These are phyloP conservation scores for Hippoglossus stenolepis DNA, from an alignment of 2,113 vertebrate species.

Conservation along the genomic window DNA sequence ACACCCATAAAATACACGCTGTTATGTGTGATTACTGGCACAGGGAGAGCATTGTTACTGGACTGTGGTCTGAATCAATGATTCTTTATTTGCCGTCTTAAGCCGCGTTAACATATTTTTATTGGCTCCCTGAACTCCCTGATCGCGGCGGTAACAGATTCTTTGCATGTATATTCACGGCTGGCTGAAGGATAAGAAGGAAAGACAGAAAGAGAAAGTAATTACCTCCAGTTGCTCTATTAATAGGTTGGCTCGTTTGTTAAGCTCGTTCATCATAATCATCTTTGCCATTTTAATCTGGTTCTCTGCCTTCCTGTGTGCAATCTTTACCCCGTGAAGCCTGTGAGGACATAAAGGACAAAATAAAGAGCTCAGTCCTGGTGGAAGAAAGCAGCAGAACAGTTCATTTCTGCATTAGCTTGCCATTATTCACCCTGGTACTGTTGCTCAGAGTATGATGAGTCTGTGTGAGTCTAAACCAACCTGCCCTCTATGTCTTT, in stretches of 20 bases:
- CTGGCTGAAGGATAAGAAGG: constrained; percentile 63
- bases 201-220: constrained; percentile 68
- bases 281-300: constrained; percentile 99
- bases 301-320: constrained; percentile 95
- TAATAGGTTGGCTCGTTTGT: constrained; percentile 94
- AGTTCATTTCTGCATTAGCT: background rate
- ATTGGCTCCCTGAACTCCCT: constrained; percentile 47
- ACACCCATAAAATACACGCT: constrained; percentile 15
- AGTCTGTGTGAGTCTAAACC: constrained; percentile 15
- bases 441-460: too few relatives aligned
- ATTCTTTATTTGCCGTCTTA: constrained; percentile 32
- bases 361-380: constrained; percentile 55
- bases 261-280: constrained; percentile 97
- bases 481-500: constrained; percentile 85
- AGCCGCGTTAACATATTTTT: constrained; percentile 63
- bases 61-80: constrained; percentile 22
- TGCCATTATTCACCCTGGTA: constrained; percentile 3
- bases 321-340: constrained; percentile 93
- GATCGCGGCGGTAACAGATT: constrained; percentile 52
- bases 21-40: constrained; percentile 29
- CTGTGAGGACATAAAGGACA: constrained; percentile 74
- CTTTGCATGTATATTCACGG: constrained; percentile 54
- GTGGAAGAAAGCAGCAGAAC: constrained; percentile 4
- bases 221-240: constrained; percentile 97
- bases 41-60: constrained; percentile 4